Base-by-base conservation (phyloP, 2,113 vertebrate genomes). In the Chelonoidis abingdonii region DNA sequence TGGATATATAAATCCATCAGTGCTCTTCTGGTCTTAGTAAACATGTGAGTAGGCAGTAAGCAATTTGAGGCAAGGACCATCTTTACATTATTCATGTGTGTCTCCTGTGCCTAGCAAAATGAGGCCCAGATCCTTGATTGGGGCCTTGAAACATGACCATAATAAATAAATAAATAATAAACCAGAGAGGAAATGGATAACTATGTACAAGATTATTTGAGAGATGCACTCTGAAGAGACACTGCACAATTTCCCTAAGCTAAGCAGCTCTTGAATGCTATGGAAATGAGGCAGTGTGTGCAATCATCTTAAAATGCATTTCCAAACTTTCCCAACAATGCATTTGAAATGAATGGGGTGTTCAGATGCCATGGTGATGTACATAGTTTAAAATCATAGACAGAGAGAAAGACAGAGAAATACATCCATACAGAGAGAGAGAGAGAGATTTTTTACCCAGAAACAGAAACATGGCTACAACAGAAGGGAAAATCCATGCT, bases 41-140 rank as follows among this genome's bases (percentile, higher is more conserved):
- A 91, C 93, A 95, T 92, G 94, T 95, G 94, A 94, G 56, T 75
- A 95, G 44, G 10, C 5, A 8, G 90, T 96, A 93, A 94, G 86
- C 53, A 94, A 49, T 89, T 93, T 94, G 62, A 90, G 83, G 50
- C 62, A 91, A 80, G 38, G 86, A 10, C 35, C 49, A 44, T 56
- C n/a, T 10, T 21, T 16, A 83, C 12, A 78, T 89, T 88, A 86
- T 95, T 93, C 87, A 72, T 91, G 19, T 35, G 22, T 62, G 3
- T 75, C 5, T 88, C 5, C 90, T 31, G 17, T 65, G 79, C 75
- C 81, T 83, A 94, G 27, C 47, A 89, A 2, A 94, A 13, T 17
- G 62, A 72, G n/a, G 35, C 65, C n/a, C n/a, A 72, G 65, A 72
- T 72, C 65, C 35, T 9, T 38, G n/a, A 38, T 19, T 19, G n/a